Percentiles rank a stretch among this genome's conserved stretches.
These are phyloP conservation scores for Spilogale gracilis DNA, from an alignment of 2,113 vertebrate genomes.

Conservation along the genomic window DNA sequence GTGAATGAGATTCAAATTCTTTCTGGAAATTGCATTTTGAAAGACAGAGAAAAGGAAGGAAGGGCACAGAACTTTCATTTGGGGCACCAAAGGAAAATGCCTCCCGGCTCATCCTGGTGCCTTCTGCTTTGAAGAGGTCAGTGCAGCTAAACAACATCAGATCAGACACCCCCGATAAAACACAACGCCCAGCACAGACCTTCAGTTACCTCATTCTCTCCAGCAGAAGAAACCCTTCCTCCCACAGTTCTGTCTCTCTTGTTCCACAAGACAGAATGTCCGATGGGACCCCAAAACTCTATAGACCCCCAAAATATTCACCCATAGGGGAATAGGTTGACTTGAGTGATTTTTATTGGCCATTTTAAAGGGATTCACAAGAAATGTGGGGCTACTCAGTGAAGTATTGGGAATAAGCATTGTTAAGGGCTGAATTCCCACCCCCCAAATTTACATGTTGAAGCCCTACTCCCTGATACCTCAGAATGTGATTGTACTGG, in stretches of 20 bases:
- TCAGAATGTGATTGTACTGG: background rate
- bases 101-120: background rate
- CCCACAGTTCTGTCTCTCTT: background rate
- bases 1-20: slow-evolving; percentile 5
- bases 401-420: background rate
- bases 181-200: background rate
- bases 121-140: background rate
- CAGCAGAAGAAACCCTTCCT: background rate
- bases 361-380: slow-evolving; percentile 25
- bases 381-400: background rate
- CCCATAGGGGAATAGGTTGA: background rate
- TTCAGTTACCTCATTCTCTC: background rate
- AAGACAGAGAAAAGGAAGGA: background rate
- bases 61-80: background rate
- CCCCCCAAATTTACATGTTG: background rate
- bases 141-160: background rate
- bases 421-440: background rate
- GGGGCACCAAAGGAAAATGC: background rate
- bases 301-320: background rate
- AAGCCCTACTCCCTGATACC: background rate
- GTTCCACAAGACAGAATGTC: background rate
- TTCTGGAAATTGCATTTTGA: slow-evolving; percentile 34
- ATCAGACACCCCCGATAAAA: background rate
- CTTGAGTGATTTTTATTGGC: background rate
- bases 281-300: background rate